Evolutionary conservation across 2,888 invertebrate species (phyloP).

Genomic region (Tachystola acroxantha): DNA sequence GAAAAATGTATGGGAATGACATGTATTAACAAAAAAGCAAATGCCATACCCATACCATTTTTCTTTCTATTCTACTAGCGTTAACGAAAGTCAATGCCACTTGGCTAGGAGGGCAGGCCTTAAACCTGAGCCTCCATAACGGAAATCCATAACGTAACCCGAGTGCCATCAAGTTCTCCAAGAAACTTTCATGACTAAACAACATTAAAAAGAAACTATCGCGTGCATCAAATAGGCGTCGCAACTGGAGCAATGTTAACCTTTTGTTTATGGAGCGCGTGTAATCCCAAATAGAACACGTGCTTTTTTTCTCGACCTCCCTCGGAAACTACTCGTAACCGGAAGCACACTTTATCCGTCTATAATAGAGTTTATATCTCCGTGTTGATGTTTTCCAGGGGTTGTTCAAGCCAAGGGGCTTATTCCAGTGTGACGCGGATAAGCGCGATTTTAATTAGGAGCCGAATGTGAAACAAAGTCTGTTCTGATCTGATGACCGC

Average conservation of each 20-base stretch:
- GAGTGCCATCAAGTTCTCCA: too few relatives aligned
- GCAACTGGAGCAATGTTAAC: slow-evolving; percentile 55
- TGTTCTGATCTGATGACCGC: slow-evolving; percentile 21
- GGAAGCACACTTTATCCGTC: slow-evolving; percentile 29
- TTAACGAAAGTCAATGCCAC: too few relatives aligned
- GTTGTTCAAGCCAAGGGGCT: slow-evolving; percentile 55
- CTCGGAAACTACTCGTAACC: slow-evolving; percentile 15
- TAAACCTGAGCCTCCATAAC: too few relatives aligned
- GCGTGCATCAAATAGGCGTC: slow-evolving; percentile 8
- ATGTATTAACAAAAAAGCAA: too few relatives aligned
- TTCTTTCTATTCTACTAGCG: too few relatives aligned
- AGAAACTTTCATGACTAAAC: too few relatives aligned
- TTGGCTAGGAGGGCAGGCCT: too few relatives aligned
- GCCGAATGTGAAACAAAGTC: slow-evolving; percentile 41
- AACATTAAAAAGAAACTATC: not conserved
- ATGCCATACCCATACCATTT: too few relatives aligned
- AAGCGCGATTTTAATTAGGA: slow-evolving; percentile 71
- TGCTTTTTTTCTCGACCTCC: slow-evolving; percentile 70
- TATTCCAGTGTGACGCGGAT: slow-evolving; percentile 67
- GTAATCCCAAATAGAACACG: slow-evolving; percentile 77
- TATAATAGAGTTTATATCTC: slow-evolving; percentile 26
- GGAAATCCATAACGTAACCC: too few relatives aligned
- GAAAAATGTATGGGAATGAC: too few relatives aligned
- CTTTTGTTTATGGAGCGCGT: slow-evolving; percentile 69
- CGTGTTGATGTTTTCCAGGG: slow-evolving; percentile 24